Evolutionary conservation across 2,797 vertebrate species (phyloP).

Genomic region (Hoplostethus mediterraneus): DNA sequence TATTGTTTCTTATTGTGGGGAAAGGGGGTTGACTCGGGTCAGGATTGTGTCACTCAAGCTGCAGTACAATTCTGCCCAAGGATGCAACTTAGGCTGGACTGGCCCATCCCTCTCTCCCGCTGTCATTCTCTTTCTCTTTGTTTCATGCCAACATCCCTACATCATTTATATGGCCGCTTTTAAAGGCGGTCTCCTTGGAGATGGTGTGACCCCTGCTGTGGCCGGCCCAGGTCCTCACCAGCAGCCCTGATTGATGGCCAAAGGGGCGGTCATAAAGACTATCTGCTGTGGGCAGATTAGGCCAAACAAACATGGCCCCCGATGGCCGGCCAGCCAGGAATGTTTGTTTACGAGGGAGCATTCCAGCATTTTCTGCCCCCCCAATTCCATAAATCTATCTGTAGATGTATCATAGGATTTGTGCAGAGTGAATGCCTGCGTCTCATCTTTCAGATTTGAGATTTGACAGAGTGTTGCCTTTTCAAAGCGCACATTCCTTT

Average conservation of each 20-base stretch:
- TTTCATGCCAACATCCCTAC: slow-evolving; percentile 61
- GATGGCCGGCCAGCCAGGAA: slow-evolving; percentile 58
- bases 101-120: slow-evolving; percentile 34
- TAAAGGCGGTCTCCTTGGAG: slow-evolving; percentile 78
- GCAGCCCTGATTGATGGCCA: slow-evolving; percentile 83
- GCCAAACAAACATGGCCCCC: slow-evolving; percentile 79
- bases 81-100: slow-evolving; percentile 34
- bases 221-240: slow-evolving; percentile 77
- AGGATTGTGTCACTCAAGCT: slow-evolving; percentile 26
- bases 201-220: slow-evolving; percentile 82
- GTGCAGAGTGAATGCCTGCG: not conserved
- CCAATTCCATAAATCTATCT: slow-evolving; percentile 20
- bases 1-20: slow-evolving; percentile 4
- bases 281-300: slow-evolving; percentile 89
- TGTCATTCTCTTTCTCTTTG: slow-evolving; percentile 62
- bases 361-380: slow-evolving; percentile 58
- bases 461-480: not conserved
- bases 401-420: not conserved
- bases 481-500: not conserved
- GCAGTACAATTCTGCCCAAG: slow-evolving; percentile 33
- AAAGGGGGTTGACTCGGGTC: slow-evolving; percentile 42
- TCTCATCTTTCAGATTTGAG: not conserved
- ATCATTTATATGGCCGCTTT: slow-evolving; percentile 77
- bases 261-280: slow-evolving; percentile 81
- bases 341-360: slow-evolving; percentile 59